phyloP scores from a whole-genome alignment of 2,797 vertebrate species.

The Merluccius polli region DNA sequence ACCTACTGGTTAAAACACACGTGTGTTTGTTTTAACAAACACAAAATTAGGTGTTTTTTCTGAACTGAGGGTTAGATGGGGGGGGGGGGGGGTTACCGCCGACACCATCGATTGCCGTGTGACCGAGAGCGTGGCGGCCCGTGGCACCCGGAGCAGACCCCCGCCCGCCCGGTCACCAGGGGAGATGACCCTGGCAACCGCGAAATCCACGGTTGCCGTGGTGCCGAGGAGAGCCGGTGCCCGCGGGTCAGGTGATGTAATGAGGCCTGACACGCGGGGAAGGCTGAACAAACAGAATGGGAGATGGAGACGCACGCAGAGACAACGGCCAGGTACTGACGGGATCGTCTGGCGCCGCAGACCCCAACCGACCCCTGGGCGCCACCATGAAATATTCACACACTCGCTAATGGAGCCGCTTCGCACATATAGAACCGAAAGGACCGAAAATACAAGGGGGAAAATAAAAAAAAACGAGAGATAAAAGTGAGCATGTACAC shows the following conservation, averaged over 20 bases:
- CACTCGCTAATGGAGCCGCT: slow-evolving; percentile 52
- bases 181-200: no score
- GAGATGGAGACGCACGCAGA: slow-evolving; percentile 67
- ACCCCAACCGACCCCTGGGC: slow-evolving; percentile 54
- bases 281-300: slow-evolving; percentile 70
- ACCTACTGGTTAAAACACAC: neutral
- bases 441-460: neutral
- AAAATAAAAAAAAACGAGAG: neutral
- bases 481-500: neutral
- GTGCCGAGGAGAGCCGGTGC: no score
- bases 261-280: slow-evolving; percentile 53
- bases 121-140: slow-evolving; percentile 19
- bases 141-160: slow-evolving; percentile 7
- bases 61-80: no score
- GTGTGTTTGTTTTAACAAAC: slow-evolving; percentile 11
- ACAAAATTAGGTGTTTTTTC: slow-evolving; percentile 30
- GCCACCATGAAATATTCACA: slow-evolving; percentile 55
- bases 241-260: slow-evolving; percentile 61
- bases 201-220: slow-evolving; percentile 14
- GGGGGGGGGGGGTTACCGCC: neutral
- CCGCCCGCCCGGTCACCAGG: slow-evolving; percentile 26
- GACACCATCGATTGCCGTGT: slow-evolving; percentile 26
- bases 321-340: slow-evolving; percentile 72
- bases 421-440: slow-evolving; percentile 33
- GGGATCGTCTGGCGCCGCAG: slow-evolving; percentile 40